Percentiles rank a stretch among this genome's conserved stretches.
Conservation (phyloP, 2,888 invertebrate species). For the Orchestes rusci region DNA sequence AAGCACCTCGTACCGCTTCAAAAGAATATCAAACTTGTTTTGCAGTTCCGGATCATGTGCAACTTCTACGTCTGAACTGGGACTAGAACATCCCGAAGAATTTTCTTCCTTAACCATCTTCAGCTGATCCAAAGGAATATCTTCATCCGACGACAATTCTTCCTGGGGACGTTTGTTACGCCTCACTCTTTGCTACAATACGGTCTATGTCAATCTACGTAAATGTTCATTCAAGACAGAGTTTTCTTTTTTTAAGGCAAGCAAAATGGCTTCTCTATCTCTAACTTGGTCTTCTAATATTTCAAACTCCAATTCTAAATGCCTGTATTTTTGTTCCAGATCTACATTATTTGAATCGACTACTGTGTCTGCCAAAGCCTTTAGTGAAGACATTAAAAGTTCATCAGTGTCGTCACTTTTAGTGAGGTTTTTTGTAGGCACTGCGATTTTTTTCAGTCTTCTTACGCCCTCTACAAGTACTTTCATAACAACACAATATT, state of each 20-base stretch:
- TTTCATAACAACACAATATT: no score
- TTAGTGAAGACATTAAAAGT: slow-evolving; percentile 8
- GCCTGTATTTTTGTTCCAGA: slow-evolving; percentile 7
- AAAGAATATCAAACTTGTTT: slow-evolving; percentile 6
- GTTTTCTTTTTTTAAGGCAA: slow-evolving; percentile 16
- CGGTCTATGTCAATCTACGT: no score
- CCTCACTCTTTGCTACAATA: neutral
- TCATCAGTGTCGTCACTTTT: neutral
- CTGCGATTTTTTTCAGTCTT: slow-evolving; percentile 9
- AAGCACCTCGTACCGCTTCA: slow-evolving; percentile 12
- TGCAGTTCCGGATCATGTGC: neutral
- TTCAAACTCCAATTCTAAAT: slow-evolving; percentile 19
- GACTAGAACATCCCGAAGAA: neutral
- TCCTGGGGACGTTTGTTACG: neutral
- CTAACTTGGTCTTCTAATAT: slow-evolving; percentile 15
- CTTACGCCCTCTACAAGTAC: slow-evolving; percentile 8
- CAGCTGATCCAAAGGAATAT: slow-evolving; percentile 13
- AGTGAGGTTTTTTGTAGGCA: slow-evolving; percentile 9
- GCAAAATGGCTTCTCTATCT: slow-evolving; percentile 8
- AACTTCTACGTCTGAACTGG: no score
- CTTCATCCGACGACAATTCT: slow-evolving; percentile 13
- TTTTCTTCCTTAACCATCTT: neutral
- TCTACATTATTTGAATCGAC: no score
- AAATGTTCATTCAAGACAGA: slow-evolving; percentile 11
- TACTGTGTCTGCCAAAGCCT: no score